Evolutionary conservation across 2,888 invertebrate species (phyloP).

Genomic region (Hipparchia semele): DNA sequence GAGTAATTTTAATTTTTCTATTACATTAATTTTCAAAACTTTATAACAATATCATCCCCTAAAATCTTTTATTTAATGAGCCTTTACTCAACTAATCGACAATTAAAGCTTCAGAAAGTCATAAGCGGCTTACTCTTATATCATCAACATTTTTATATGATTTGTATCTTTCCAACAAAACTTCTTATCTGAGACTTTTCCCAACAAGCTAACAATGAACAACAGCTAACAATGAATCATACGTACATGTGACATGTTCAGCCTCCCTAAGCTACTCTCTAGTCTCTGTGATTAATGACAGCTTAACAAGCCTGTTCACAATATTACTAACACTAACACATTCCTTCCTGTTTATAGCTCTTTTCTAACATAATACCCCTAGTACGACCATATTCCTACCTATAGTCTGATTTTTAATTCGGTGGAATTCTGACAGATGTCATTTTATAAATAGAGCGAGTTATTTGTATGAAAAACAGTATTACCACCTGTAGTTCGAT

Average conservation of each 20-base stretch:
- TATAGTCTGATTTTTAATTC: too few relatives aligned
- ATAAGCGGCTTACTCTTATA: conserved; percentile 10
- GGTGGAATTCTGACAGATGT: too few relatives aligned
- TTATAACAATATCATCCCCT: not conserved
- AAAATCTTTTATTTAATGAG: not conserved
- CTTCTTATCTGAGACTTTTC: conserved; percentile 2
- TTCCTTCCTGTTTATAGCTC: conserved; percentile 9
- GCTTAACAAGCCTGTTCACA: conserved; percentile 26
- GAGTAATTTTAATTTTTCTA: not conserved
- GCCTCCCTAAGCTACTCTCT: conserved; percentile 19
- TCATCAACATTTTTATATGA: conserved; percentile 3
- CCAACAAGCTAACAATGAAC: conserved; percentile 25
- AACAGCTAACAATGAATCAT: conserved; percentile 29
- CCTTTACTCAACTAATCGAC: not conserved
- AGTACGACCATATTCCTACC: not conserved
- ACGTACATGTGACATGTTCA: conserved; percentile 16
- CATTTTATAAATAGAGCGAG: too few relatives aligned
- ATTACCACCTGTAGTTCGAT: too few relatives aligned
- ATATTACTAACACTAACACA: conserved; percentile 6
- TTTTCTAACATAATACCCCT: conserved; percentile 6
- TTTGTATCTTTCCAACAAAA: not conserved
- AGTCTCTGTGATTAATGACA: conserved; percentile 25
- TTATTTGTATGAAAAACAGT: too few relatives aligned
- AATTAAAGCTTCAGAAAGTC: not conserved
- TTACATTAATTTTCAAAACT: too few relatives aligned